phyloP scores from a whole-genome alignment of 2,888 invertebrate genomes.

The Leptura quadrifasciata region DNA sequence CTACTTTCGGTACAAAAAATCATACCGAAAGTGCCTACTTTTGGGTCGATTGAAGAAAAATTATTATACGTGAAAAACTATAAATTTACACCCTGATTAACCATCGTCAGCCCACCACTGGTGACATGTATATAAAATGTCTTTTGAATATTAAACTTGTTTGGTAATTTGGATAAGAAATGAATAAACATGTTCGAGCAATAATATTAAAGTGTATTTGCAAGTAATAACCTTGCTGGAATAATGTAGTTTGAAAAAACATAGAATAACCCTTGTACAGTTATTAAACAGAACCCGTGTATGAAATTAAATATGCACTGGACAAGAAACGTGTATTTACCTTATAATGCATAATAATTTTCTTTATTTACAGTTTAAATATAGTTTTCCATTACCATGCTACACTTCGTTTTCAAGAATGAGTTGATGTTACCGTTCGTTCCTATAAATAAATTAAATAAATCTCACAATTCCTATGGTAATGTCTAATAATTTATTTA shows the following conservation, averaged over 20 bases:
- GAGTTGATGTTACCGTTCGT: conserved; percentile 14
- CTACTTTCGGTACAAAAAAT: too few relatives aligned
- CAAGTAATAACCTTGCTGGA: conserved; percentile 29
- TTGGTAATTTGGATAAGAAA: conserved; percentile 35
- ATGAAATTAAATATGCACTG: conserved; percentile 18
- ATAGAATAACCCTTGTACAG: conserved; percentile 20
- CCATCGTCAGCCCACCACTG: background rate
- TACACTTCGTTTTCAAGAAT: conserved; percentile 18
- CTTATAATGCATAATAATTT: conserved; percentile 26
- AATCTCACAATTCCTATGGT: background rate
- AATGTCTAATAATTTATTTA: background rate
- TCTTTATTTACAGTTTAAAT: conserved; percentile 22
- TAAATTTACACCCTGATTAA: too few relatives aligned
- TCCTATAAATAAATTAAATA: background rate
- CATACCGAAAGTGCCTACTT: too few relatives aligned
- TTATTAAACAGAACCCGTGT: conserved; percentile 22
- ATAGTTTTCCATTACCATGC: conserved; percentile 22
- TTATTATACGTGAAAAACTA: too few relatives aligned
- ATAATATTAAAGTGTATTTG: conserved; percentile 25
- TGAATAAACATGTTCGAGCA: conserved; percentile 33
- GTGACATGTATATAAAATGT: conserved; percentile 22
- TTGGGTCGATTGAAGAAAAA: too few relatives aligned
- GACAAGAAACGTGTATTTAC: conserved; percentile 23
- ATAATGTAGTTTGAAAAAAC: conserved; percentile 17
- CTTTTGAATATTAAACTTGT: conserved; percentile 30